Conservation (phyloP, 2,888 invertebrate species). For the Dynastes hyllus region DNA sequence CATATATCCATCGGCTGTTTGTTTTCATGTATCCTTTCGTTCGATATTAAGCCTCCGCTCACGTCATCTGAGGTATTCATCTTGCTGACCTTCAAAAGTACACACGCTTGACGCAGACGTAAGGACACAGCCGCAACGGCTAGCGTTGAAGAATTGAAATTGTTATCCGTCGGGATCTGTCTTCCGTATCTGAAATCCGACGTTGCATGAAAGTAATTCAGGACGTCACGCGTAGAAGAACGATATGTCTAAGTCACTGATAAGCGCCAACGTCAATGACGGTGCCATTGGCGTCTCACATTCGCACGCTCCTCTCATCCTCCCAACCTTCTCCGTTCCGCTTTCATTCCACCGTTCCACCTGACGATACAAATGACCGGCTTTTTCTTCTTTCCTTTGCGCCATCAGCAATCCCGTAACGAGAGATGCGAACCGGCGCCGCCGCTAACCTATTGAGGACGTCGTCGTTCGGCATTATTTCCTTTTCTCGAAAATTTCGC, state of each 20-base stretch:
- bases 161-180: slow-evolving; percentile 49
- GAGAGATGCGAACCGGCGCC: slow-evolving; percentile 7
- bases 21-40: not conserved
- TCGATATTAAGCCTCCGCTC: not conserved
- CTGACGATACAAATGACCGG: slow-evolving; percentile 54
- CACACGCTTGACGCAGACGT: slow-evolving; percentile 23
- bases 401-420: slow-evolving; percentile 16
- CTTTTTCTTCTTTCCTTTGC: slow-evolving; percentile 42
- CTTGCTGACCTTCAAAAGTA: slow-evolving; percentile 9
- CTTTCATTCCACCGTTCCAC: slow-evolving; percentile 50
- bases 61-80: not conserved
- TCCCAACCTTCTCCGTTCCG: slow-evolving; percentile 9
- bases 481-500: not conserved
- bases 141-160: slow-evolving; percentile 48
- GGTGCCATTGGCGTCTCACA: slow-evolving; percentile 40
- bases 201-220: slow-evolving; percentile 55
- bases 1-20: not conserved
- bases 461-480: not conserved
- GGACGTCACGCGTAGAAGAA: slow-evolving; percentile 51
- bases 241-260: slow-evolving; percentile 55
- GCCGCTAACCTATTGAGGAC: not conserved
- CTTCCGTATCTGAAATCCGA: slow-evolving; percentile 53
- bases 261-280: slow-evolving; percentile 52
- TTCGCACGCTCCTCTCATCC: slow-evolving; percentile 4
- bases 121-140: slow-evolving; percentile 21